Base-by-base conservation (phyloP, 2,797 vertebrate genomes). In the Pempheris klunzingeri region DNA sequence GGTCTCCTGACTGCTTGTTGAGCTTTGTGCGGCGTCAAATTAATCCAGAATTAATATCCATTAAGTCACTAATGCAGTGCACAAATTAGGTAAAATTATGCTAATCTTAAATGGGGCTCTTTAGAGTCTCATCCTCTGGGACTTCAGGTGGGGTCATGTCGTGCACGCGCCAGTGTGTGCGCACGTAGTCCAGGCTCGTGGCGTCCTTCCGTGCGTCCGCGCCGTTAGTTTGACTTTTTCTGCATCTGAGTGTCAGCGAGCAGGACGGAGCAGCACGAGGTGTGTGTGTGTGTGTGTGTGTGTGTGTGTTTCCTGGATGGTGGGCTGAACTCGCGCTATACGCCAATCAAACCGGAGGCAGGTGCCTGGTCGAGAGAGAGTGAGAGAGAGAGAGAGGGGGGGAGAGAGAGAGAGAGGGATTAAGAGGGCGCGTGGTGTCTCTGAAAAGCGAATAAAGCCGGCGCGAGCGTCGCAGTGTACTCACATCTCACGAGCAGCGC, bases 321-420 rank as follows among this genome's bases (percentile, higher is more conserved):
- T 93, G 93, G 93, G 93, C 77, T 91, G 94, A 93, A 88, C 90
- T 93, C 91, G 87, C 52, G 85, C 85, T 67, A 52, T 90, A 90
- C 90, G 91, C 91, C 94, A 95, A 94, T 95, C 93, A 92, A 92
- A 86, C 85, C 80, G 26, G 24, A 81, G 87, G 84, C 82, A 80
- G 77, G 89, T 80, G 71, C 47, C 49, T 22, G 59, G 61, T 39
- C 1, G 55, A 17, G 58, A 1, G 62, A 34, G 63, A 9, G 71
- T 15, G 52, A 32, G 65, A 20, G 74, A 43, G 74, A 53, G 65
- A 43, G 81, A 49, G 69, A 22, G 60, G 18, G 71, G 43, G 81
- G 54, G 81, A 32, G 74, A 43, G 57, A 24, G 75, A 36, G 78
- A 59, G 81, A 62, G 83, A 69, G 81, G 41, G 90, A 90, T 92